These are phyloP conservation scores for Marcusenius ussheri DNA, from an alignment of 2,113 vertebrate genomes.

Conservation along the genomic window DNA sequence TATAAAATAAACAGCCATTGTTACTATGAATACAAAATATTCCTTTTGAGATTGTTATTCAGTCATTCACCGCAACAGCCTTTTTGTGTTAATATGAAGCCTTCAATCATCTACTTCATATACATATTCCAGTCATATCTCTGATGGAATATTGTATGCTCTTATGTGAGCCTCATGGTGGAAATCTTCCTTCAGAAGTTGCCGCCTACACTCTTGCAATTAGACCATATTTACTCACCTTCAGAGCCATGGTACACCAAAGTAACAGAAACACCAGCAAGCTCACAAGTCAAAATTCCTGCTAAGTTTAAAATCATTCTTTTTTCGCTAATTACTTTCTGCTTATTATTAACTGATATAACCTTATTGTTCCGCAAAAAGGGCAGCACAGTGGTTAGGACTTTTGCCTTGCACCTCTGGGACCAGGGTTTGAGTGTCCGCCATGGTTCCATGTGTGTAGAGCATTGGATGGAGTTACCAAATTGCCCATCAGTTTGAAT, in stretches of 20 bases:
- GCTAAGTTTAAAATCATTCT: neutral
- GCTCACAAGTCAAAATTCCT: neutral
- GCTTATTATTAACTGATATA: neutral
- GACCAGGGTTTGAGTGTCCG: no score
- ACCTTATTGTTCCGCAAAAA: no score
- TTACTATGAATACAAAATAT: neutral
- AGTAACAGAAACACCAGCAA: neutral
- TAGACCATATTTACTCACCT: neutral
- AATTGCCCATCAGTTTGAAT: no score
- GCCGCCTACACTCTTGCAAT: neutral
- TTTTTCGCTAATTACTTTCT: neutral
- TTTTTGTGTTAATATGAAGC: neutral
- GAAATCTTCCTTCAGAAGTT: neutral
- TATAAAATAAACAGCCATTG: neutral
- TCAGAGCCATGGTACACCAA: neutral
- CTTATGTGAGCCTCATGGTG: neutral
- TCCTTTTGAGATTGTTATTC: neutral
- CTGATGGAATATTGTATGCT: neutral
- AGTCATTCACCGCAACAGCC: neutral
- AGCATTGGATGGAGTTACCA: no score
- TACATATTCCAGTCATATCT: neutral
- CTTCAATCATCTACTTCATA: neutral
- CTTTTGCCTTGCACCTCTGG: no score
- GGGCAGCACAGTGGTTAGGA: no score
- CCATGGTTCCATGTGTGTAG: no score